Base-by-base conservation (phyloP, 92 coral and sea anemone genomes). In the Umimayanthus kanabou region DNA sequence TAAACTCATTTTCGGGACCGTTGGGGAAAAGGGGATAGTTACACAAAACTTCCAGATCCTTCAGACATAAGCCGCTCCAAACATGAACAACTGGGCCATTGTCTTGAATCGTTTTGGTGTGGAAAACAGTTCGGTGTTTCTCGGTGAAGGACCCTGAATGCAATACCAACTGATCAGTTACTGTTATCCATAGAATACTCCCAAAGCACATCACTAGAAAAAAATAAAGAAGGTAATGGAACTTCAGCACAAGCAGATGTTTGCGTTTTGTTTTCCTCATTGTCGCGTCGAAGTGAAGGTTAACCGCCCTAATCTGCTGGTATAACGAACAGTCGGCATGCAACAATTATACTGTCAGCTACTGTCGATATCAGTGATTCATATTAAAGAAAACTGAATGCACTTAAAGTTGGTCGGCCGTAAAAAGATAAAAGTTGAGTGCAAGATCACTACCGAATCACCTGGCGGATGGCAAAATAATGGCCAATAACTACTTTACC, bases 1-100 rank as follows among this genome's bases (percentile, higher is more conserved):
- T 4, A 8, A 80, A 80, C 61, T 23, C 47, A 7, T 22, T 57
- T 4, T 80, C 85, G 26, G 85, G 85, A 5, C 18, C 26, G 28
- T 57, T 4, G 9, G 85, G 85, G 16, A 80, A 80, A 61, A 80
- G 72, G 2, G 85, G 85, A n/a, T 80, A 80, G 47, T 80, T 80
- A 6, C 85, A 80, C 73, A 80, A 61, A 61, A 40, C 29, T 18
- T 39, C 73, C 33, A 80, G 5, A 37, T 57, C 49, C 61, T 58
- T 29, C 4, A 80, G 28, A 39, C 85, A 80, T 25, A 58, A 4
- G 15, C 85, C 85, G 33, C 85, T 80, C 85, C 85, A 80, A 23
- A 61, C 23, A 80, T 80, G 73, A 15, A 57, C 85, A 26, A 26
- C 37, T 6, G 72, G 49, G 1, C 85, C 85, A 55, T 61, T 61